Percentiles rank a stretch among this genome's conserved stretches.
phyloP scores from a whole-genome alignment of 2,797 vertebrate genomes.

The Momotus momota region DNA sequence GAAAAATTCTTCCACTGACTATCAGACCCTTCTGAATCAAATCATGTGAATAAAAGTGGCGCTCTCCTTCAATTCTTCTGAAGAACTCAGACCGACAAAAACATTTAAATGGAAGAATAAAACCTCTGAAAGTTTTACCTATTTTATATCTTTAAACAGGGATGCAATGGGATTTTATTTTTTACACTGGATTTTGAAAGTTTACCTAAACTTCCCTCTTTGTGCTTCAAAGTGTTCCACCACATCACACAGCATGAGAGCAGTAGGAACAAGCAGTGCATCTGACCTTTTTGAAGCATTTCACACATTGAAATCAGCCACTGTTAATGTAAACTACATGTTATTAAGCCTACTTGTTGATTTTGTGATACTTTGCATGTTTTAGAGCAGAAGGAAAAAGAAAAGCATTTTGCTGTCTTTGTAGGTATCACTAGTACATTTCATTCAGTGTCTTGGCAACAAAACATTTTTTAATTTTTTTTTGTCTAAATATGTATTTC shows the following conservation, averaged over 20 bases:
- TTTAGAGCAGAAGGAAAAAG: slow-evolving; percentile 14
- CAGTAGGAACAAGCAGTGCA: background rate
- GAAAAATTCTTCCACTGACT: slow-evolving; percentile 78
- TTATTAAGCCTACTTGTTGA: background rate
- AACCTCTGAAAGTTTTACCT: slow-evolving; percentile 5
- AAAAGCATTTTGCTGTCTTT: background rate
- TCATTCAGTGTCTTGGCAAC: background rate
- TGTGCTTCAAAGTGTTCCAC: background rate
- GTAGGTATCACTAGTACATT: background rate
- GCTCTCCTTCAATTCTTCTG: background rate
- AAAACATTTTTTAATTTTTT: background rate
- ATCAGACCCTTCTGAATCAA: slow-evolving; percentile 67
- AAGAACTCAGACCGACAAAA: background rate
- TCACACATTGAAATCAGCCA: background rate
- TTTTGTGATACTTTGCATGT: slow-evolving; percentile 28
- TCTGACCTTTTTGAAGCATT: background rate
- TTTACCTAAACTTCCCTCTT: slow-evolving; percentile 1
- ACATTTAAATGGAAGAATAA: background rate
- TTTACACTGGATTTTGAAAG: slow-evolving; percentile 43
- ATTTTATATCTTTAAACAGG: slow-evolving; percentile 61
- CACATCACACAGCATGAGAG: background rate
- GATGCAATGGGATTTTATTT: slow-evolving; percentile 20
- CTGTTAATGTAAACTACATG: background rate
- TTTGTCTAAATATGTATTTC: background rate
- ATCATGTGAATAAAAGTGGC: slow-evolving; percentile 47